A percentile compares a stretch with the other conserved stretches of the same genome.
Conservation (phyloP, 1,140 invertebrate species). For the Drosophila ohnishii region DNA sequence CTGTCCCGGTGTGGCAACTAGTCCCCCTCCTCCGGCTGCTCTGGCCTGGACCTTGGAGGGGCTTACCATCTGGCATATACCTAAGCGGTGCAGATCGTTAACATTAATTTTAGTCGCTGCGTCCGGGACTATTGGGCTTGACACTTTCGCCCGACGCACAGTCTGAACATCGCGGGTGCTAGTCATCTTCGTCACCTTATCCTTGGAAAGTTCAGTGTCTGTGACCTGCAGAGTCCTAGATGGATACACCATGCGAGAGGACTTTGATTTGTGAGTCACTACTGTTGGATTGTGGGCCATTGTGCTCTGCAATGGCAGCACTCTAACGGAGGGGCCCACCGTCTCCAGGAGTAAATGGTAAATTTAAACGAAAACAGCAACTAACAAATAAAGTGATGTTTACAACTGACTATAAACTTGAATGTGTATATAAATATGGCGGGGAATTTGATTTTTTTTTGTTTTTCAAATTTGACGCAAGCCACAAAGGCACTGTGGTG, state of each 20-base stretch:
- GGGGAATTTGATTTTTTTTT: not conserved
- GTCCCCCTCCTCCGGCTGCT: slow-evolving; percentile 1
- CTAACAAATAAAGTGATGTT: not conserved
- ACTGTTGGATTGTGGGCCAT: slow-evolving; percentile 17
- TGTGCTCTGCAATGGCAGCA: not conserved
- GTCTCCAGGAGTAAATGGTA: not conserved
- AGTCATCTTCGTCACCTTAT: slow-evolving; percentile 5
- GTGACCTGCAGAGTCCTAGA: not conserved
- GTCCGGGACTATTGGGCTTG: not conserved
- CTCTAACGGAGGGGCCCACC: not conserved
- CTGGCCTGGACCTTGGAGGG: not conserved
- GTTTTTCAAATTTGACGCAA: not conserved
- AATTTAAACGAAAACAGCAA: slow-evolving; percentile 10
- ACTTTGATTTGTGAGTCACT: slow-evolving; percentile 4
- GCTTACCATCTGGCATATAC: not conserved
- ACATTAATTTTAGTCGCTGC: not conserved
- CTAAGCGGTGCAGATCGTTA: not conserved
- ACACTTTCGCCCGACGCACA: not conserved
- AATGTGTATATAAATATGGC: slow-evolving; percentile 4
- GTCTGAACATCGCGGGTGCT: not conserved
- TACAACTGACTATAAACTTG: slow-evolving; percentile 1
- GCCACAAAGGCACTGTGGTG: not conserved
- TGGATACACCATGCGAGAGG: not conserved
- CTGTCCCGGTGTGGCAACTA: not conserved
- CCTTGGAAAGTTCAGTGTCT: not conserved